Base-by-base conservation (phyloP, 2,888 invertebrate genomes). In the Rhimphoctona megacephalus region DNA sequence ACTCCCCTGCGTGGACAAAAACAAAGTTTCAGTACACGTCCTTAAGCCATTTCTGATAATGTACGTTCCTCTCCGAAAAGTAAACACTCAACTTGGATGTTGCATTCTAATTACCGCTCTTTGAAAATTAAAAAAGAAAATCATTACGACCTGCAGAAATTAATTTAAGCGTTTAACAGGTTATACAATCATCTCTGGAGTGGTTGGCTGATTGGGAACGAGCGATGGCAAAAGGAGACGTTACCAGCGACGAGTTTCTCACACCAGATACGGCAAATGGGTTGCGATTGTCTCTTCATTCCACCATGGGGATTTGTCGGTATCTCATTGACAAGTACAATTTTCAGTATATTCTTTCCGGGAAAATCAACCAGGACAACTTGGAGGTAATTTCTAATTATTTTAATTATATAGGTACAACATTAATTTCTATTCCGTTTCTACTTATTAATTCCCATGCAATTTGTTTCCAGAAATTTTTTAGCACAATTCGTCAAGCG, bases 401-500 rank as follows among this genome's bases (percentile, higher is more conserved):
- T 17, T 64, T 14, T 17, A 33, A 25, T 33, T 33, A 33, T 64
- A 11, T 17, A 2, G 33, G 33, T 30, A 39, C 39, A 9, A 39
- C 9, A 9, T 9, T 9, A 39, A 6, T 7, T 8, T 39, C 9
- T 9, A 39, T 39, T 9, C 9, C 39, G 39, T 39, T 39, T 39
- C 39, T 39, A 39, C 9, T 39, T 8, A n/a, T n/a, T n/a, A n/a
- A 39, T 39, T 39, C 39, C 39, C 7, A 39, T 39, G 7, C 39
- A 8, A 8, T 57, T 17, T 7, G 14, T 64, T 64, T 33, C 5
- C 64, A 64, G 64, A 64, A 64, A 64, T 64, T 64, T 33, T 64
- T 64, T 14, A 33, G 64, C 30, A 64, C 64, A 5, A 64, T 64
- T 33, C 64, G 64, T 6, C 64, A 64, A 64, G 64, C 64, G 3